Evolutionary conservation across 2,113 vertebrate genomes (phyloP), one percentile per base, ranked within the genome.

Genomic region (Stigmatopora nigra): DNA sequence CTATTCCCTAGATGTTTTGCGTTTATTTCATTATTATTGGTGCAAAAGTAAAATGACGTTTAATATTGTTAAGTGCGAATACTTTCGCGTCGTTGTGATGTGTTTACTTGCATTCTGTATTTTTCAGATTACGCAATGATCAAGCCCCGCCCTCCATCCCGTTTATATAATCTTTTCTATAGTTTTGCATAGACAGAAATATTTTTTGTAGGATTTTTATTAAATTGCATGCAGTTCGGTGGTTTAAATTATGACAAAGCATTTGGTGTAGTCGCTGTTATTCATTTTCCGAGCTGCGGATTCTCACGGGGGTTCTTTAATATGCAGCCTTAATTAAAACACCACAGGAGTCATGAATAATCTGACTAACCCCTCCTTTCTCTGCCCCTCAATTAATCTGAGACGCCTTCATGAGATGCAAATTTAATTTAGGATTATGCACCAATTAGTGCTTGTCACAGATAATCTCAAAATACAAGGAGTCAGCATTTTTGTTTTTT

Each of bases 361-460:
- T 45, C 38, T 45, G 41, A 45, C 44, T 38, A 61, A 20, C 38
- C n/a, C 59, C 7, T 9, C n/a, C 22, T 35, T 41, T 10, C 10
- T 5, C n/a, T 12, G 7, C 31, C 59, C 58, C 38, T 10, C 59
- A 45, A 61, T 61, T 25, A 45, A 61, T 45, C 41, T 45, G 59
- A 45, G 59, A 13, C 12, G 58, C 41, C 17, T 13, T 45, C 5
- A 61, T 45, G 13, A 45, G 38, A 61, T 61, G 59, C 59, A 61
- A 61, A 61, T 61, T 46, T 46, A 45, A 61, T 61, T 45, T 45
- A 15, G 59, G 59, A 61, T 61, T 61, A 61, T 22, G 59, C 38
- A 20, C 11, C 58, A 60, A 60, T 60, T 60, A 45, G 58, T 60
- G 58, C 22, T 56, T 56, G 25, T 56, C 5, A 56, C 22, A 16